Conservation (phyloP, 2,888 invertebrate species). For the Drosophila recens region DNA sequence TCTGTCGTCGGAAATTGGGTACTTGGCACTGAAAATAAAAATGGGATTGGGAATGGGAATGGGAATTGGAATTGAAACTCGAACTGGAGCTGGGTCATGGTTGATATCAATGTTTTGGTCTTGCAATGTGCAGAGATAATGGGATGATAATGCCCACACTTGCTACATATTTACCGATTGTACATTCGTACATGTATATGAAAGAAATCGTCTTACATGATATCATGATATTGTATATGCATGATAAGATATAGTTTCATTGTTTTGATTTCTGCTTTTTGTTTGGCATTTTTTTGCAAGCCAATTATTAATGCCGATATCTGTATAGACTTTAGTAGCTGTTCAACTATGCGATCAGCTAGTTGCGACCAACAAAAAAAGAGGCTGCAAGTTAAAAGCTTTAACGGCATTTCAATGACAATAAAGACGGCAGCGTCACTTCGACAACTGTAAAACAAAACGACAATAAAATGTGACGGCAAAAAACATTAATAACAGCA, state of each 20-base stretch:
- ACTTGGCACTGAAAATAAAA: slow-evolving; percentile 9
- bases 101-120: slow-evolving; percentile 63
- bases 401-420: slow-evolving; percentile 24
- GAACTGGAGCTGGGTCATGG: slow-evolving; percentile 67
- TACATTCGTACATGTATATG: slow-evolving; percentile 11
- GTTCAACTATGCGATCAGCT: slow-evolving; percentile 48
- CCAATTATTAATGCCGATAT: slow-evolving; percentile 49
- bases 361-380: slow-evolving; percentile 22
- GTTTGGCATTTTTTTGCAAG: slow-evolving; percentile 41
- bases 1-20: slow-evolving; percentile 9
- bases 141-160: slow-evolving; percentile 63
- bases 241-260: slow-evolving; percentile 71
- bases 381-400: slow-evolving; percentile 25
- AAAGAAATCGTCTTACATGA: slow-evolving; percentile 64
- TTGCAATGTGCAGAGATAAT: slow-evolving; percentile 56
- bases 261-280: slow-evolving; percentile 38
- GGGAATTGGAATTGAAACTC: background rate
- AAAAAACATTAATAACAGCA: slow-evolving; percentile 21
- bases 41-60: slow-evolving; percentile 3
- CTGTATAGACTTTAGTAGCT: slow-evolving; percentile 42
- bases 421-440: slow-evolving; percentile 20
- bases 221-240: slow-evolving; percentile 58
- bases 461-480: slow-evolving; percentile 23
- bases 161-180: slow-evolving; percentile 3
- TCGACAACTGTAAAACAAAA: slow-evolving; percentile 15